Evolutionary conservation across 2,797 vertebrate genomes (phyloP).

Genomic region (Dendrocincla tyrannina): DNA sequence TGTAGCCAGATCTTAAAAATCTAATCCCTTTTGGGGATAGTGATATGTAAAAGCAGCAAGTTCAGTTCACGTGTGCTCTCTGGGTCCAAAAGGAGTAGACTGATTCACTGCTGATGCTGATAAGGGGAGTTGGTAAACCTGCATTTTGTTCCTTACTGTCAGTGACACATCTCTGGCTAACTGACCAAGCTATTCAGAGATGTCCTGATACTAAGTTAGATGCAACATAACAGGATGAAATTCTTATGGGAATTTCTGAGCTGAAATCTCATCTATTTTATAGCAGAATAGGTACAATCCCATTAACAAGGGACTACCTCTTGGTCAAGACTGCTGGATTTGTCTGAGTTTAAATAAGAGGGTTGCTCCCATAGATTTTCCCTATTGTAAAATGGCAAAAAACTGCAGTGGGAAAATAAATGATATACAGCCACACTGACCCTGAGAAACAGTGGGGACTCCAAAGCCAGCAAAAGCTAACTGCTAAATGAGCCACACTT

Average conservation of each 20-base stretch:
- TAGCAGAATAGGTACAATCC: neutral
- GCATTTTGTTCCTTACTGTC: neutral
- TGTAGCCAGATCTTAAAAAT: neutral
- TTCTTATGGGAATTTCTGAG: neutral
- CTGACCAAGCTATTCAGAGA: neutral
- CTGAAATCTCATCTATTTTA: neutral
- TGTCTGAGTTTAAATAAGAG: neutral
- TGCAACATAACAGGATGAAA: neutral
- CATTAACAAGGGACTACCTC: neutral
- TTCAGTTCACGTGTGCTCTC: neutral
- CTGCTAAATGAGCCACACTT: neutral
- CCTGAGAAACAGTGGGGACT: neutral
- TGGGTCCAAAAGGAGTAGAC: neutral
- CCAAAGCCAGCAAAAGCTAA: neutral
- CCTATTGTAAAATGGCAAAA: neutral
- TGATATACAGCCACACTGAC: fast-evolving
- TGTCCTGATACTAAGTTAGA: neutral
- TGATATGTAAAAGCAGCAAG: neutral
- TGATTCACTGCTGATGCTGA: neutral
- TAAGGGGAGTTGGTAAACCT: neutral
- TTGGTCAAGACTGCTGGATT: neutral
- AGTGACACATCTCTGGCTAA: neutral
- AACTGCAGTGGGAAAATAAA: neutral
- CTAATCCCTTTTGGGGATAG: neutral
- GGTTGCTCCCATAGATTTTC: neutral